Evolutionary conservation across 2,113 vertebrate species (phyloP), one percentile per base, ranked within the genome.

Genomic region (Elaphurus davidianus): DNA sequence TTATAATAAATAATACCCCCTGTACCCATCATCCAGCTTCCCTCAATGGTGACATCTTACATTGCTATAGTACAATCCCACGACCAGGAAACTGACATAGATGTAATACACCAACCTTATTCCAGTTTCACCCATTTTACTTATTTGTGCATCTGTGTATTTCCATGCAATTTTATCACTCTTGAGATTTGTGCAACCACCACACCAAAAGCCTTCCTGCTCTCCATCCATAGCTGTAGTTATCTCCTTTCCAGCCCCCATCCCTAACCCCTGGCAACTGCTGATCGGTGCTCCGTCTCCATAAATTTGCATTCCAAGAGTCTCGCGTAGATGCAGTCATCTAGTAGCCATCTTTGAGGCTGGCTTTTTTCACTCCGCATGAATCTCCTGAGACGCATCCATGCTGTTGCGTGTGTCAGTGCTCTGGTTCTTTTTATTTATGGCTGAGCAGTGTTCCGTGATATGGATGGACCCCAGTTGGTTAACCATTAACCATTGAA

Each of bases 401-500:
- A 7, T 2, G 7, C 15, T 52, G 57, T 13, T 40, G 23, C 16
- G 0, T 36, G 52, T 30, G 6, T 40, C 11, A 1, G 10, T 36
- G 21, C n/a, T 47, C 30, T 15, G 28, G 7, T 40, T 54, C 54
- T 60, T 57, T 74, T 7, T 45, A 5, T 33, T 59, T 21, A 3
- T 10, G 12, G 79, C 62, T 7, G n/a, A 84, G n/a, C 36, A 15
- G 9, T 19, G 25, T 30, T 10, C 15, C 13, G 0, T 30, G 52
- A 52, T 12, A 0, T 0, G 19, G 64, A 25, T 0, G 16, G 1
- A 1, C 23, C 21, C 4, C 36, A 10, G 19, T 13, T 45, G 30
- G 25, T 40, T 27, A 30, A 14, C 83, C 28, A 1, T 8, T 36
- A 10, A 4, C 57, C 40, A 0, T 0, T 5, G 71, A 30, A 87